Percentiles rank a stretch among this genome's conserved stretches.
Evolutionary conservation across 2,888 invertebrate species (phyloP).

Genomic region (Harpagoxenus sublaevis): DNA sequence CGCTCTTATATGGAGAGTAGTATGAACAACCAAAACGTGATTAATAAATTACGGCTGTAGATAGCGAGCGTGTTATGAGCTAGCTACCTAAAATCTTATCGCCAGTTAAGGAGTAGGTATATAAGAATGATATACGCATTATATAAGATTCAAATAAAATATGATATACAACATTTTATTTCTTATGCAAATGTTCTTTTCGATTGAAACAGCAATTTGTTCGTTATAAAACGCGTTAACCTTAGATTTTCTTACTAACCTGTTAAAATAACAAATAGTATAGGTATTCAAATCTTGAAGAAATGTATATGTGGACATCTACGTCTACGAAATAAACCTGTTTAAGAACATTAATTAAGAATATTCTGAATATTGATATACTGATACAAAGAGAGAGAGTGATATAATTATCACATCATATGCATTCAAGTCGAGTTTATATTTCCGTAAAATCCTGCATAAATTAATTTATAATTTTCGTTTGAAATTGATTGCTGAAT

Average conservation of each 20-base stretch:
- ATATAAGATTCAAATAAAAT: background rate
- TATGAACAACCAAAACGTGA: constrained; percentile 6
- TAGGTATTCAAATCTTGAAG: background rate
- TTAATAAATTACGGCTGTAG: constrained; percentile 1
- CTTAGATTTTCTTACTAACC: background rate
- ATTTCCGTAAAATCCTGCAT: background rate
- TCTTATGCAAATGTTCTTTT: background rate
- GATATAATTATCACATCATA: background rate
- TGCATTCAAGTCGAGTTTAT: background rate
- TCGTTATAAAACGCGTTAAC: background rate
- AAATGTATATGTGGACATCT: background rate
- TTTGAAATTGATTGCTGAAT: background rate
- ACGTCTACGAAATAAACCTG: background rate
- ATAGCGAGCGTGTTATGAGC: background rate
- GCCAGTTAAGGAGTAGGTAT: background rate
- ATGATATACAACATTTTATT: background rate
- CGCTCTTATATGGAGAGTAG: background rate
- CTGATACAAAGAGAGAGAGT: too few species aligned
- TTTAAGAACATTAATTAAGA: background rate
- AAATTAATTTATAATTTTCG: background rate
- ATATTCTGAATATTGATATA: too few species aligned
- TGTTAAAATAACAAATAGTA: background rate
- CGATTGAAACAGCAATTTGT: background rate
- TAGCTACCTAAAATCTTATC: constrained; percentile 10
- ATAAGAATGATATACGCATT: background rate